A percentile compares a stretch with the other conserved stretches of the same genome.
phyloP scores from a whole-genome alignment of 2,888 invertebrate species.

The Loripinus fragilis region DNA sequence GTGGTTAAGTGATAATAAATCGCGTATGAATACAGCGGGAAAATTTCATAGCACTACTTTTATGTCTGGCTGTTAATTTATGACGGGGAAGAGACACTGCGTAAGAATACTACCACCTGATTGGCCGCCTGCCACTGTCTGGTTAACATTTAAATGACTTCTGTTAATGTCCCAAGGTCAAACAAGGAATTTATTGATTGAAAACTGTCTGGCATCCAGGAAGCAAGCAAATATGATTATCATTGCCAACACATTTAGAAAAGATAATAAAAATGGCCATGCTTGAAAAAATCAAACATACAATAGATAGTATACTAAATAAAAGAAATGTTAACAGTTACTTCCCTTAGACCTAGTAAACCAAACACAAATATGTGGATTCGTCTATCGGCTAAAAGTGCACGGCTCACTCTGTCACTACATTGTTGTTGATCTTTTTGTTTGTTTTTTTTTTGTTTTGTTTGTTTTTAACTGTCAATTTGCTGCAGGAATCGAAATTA shows the following conservation, averaged over 20 bases:
- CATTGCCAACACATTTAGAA: neutral
- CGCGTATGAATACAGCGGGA: slow-evolving; percentile 1
- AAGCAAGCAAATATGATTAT: neutral
- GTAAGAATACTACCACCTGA: slow-evolving; percentile 5
- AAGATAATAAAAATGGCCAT: too few species aligned
- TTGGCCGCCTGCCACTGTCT: slow-evolving; percentile 15
- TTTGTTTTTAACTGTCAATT: too few species aligned
- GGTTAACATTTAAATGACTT: slow-evolving; percentile 14
- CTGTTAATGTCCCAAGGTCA: slow-evolving; percentile 14
- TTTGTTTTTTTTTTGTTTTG: too few species aligned
- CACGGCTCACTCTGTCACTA: too few species aligned
- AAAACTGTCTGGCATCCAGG: slow-evolving; percentile 5
- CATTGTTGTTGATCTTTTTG: too few species aligned
- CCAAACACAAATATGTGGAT: too few species aligned
- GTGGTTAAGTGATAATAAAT: slow-evolving; percentile 7
- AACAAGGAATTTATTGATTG: slow-evolving; percentile 12
- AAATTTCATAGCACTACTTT: slow-evolving; percentile 1
- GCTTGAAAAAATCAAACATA: too few species aligned
- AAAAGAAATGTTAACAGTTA: neutral
- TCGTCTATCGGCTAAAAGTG: too few species aligned
- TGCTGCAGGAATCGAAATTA: too few species aligned
- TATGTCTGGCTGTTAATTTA: slow-evolving; percentile 12
- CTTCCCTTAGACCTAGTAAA: slow-evolving; percentile 1
- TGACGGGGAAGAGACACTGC: neutral
- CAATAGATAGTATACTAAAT: too few species aligned